Evolutionary conservation across 2,113 vertebrate genomes (phyloP).

Genomic region (Thoracochromis brauschi): DNA sequence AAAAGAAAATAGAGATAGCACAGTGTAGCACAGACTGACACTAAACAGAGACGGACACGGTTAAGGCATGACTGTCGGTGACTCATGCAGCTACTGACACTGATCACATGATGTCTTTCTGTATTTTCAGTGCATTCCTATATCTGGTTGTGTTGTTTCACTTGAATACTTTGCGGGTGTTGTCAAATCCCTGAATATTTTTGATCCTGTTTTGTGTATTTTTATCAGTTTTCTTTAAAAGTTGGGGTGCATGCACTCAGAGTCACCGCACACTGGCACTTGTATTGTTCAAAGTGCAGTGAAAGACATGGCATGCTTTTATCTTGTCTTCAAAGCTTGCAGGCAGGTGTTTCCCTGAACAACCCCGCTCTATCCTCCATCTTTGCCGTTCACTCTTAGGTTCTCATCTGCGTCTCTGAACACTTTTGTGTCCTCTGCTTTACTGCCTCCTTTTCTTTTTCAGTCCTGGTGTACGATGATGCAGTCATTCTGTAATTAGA

Average conservation of each 20-base stretch:
- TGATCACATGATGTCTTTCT: not conserved
- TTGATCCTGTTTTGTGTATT: not conserved
- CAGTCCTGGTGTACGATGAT: not conserved
- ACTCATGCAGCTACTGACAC: not conserved
- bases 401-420: not conserved
- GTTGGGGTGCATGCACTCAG: not conserved
- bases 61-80: not conserved
- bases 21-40: not conserved
- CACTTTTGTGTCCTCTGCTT: not conserved
- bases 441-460: not conserved
- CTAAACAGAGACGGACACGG: not conserved
- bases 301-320: constrained; percentile 55
- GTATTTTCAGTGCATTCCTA: not conserved
- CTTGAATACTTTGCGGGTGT: not conserved
- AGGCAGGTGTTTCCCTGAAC: constrained; percentile 57
- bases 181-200: not conserved
- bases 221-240: not conserved
- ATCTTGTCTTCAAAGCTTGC: constrained; percentile 70
- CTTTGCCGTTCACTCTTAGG: not conserved
- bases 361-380: constrained; percentile 2
- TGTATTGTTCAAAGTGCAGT: constrained; percentile 50
- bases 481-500: not conserved
- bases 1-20: not conserved
- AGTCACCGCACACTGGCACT: not conserved
- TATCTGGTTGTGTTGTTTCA: not conserved